phyloP scores from a whole-genome alignment of 2,888 invertebrate genomes.

The Caenorhabditis afra region DNA sequence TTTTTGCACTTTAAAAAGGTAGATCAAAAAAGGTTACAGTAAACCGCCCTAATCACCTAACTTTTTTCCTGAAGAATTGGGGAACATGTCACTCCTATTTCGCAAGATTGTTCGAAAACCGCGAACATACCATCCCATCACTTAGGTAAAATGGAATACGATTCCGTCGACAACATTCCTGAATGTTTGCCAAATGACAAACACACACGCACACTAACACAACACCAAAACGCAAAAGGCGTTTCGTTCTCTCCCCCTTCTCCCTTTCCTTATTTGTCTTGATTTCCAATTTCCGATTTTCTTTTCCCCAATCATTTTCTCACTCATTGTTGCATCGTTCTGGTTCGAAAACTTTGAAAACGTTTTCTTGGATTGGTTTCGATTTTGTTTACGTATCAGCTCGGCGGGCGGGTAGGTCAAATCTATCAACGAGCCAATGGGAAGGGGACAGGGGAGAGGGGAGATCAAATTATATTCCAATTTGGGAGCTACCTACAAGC shows the following conservation, averaged over 20 bases:
- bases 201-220: constrained; percentile 21
- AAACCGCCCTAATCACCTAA: too few species aligned
- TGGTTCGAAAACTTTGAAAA: neutral
- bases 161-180: constrained; percentile 21
- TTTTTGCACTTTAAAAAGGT: too few species aligned
- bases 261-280: constrained; percentile 49
- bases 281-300: constrained; percentile 46
- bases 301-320: neutral
- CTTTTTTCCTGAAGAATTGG: too few species aligned
- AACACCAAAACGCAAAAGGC: too few species aligned
- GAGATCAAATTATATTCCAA: too few species aligned
- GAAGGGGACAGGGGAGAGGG: neutral
- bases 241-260: neutral
- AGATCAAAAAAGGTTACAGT: too few species aligned
- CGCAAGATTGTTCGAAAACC: neutral
- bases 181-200: constrained; percentile 54
- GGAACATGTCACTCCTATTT: too few species aligned
- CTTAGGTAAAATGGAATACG: constrained; percentile 14
- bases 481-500: too few species aligned
- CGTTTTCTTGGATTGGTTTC: neutral
- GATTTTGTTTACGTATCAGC: neutral
- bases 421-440: neutral
- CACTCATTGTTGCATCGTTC: constrained; percentile 12
- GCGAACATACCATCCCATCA: neutral
- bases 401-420: neutral